Percentiles rank a stretch among this genome's conserved stretches.
Conservation (phyloP, 1,140 invertebrate genomes). For the Oryzaephilus surinamensis region DNA sequence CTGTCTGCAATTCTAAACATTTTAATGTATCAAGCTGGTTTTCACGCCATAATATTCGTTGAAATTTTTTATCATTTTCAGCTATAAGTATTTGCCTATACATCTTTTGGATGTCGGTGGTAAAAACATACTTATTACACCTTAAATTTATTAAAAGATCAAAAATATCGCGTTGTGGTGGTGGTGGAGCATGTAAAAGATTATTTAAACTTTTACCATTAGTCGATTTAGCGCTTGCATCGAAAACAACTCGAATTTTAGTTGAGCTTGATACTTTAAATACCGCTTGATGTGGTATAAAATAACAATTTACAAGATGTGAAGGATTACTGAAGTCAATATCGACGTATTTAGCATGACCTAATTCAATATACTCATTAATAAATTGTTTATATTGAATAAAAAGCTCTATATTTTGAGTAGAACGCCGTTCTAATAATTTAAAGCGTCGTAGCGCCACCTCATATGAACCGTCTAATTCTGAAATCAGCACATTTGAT, state of each 20-base stretch:
- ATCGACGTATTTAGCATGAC: no score
- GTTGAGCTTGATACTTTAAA: no score
- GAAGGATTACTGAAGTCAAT: no score
- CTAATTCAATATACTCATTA: neutral
- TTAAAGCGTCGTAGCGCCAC: no score
- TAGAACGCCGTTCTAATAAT: no score
- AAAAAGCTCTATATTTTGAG: no score
- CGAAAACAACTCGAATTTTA: neutral
- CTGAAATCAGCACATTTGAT: no score
- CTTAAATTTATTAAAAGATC: conserved; percentile 16
- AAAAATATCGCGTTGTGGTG: conserved; percentile 16
- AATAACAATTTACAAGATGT: no score
- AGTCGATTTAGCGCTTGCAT: conserved; percentile 17
- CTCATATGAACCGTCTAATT: no score
- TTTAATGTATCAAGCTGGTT: conserved; percentile 9
- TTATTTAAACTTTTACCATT: conserved; percentile 26
- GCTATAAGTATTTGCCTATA: conserved; percentile 34
- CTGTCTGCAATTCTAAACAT: conserved; percentile 19
- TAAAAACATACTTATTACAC: conserved; percentile 4
- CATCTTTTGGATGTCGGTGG: conserved; percentile 36
- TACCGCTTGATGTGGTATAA: no score
- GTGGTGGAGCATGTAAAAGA: conserved; percentile 16
- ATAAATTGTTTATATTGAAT: no score
- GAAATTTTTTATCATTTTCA: conserved; percentile 23
- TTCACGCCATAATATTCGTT: conserved; percentile 31